Evolutionary conservation across 2,797 vertebrate species (phyloP).

Genomic region (Heterohyrax brucei): DNA sequence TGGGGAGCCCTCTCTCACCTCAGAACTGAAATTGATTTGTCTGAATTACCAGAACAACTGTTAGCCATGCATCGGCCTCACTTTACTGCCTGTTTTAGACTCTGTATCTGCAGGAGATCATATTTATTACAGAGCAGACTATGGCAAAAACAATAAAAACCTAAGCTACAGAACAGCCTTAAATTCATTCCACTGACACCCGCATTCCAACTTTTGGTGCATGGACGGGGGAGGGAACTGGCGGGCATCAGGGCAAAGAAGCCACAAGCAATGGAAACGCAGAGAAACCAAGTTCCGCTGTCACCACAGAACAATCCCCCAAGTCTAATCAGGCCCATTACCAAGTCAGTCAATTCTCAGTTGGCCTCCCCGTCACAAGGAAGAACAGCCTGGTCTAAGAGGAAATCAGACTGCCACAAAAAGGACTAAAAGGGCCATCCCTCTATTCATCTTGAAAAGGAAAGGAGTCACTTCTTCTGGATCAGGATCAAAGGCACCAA

Average conservation of each 20-base stretch:
- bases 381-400: neutral
- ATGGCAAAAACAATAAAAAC: slow-evolving; percentile 77
- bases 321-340: slow-evolving; percentile 11
- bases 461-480: neutral
- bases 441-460: slow-evolving; percentile 23
- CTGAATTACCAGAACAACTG: slow-evolving; percentile 80
- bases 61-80: slow-evolving; percentile 57
- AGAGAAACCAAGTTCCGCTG: neutral
- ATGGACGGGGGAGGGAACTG: neutral
- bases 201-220: neutral
- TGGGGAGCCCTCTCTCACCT: neutral
- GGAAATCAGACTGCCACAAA: neutral
- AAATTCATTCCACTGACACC: slow-evolving; percentile 17
- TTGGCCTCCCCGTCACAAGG: neutral
- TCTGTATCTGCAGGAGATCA: slow-evolving; percentile 77
- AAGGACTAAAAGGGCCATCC: neutral
- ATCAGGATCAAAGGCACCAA: neutral
- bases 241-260: neutral
- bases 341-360: neutral
- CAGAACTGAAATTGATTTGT: slow-evolving; percentile 76
- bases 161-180: slow-evolving; percentile 73
- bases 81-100: slow-evolving; percentile 80
- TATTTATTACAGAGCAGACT: slow-evolving; percentile 82
- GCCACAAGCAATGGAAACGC: neutral
- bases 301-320: neutral